These are phyloP conservation scores for Sebastes trivittatus DNA, from an alignment of 2,797 vertebrate genomes.

Conservation along the genomic window DNA sequence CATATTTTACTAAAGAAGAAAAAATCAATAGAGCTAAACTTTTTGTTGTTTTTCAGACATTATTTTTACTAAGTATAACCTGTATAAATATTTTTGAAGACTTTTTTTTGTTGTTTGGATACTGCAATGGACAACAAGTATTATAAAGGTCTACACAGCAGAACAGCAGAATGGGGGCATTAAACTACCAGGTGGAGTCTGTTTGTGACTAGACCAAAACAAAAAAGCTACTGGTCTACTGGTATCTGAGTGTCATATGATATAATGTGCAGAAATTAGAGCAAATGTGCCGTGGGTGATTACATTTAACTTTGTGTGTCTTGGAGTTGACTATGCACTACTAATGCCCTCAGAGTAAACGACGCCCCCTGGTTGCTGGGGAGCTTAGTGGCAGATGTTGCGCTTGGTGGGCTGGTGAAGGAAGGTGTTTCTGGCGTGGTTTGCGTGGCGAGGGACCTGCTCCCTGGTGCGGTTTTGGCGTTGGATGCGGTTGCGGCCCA, in stretches of 20 bases:
- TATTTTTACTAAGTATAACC: conserved; percentile 31
- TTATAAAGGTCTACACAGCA: conserved; percentile 25
- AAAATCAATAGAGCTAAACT: conserved; percentile 36
- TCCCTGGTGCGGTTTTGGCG: conserved; percentile 93
- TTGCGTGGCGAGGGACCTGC: conserved; percentile 83
- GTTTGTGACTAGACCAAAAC: conserved; percentile 26
- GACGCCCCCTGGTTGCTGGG: conserved; percentile 33
- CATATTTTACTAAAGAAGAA: conserved; percentile 30
- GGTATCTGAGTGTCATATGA: conserved; percentile 21
- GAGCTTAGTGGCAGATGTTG: conserved; percentile 91
- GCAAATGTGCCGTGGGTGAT: conserved; percentile 29
- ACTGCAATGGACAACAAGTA: conserved; percentile 38
- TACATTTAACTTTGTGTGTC: conserved; percentile 27
- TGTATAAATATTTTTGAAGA: conserved; percentile 33
- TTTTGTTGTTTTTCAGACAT: conserved; percentile 54
- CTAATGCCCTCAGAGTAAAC: conserved; percentile 82
- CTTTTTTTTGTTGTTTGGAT: conserved; percentile 47
- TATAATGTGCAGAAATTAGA: conserved; percentile 36
- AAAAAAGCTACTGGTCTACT: conserved; percentile 19
- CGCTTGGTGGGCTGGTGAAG: conserved; percentile 96
- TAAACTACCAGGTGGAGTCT: conserved; percentile 32
- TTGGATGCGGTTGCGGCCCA: conserved; percentile 90
- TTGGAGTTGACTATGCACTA: conserved; percentile 40
- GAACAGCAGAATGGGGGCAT: conserved; percentile 27
- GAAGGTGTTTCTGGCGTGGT: conserved; percentile 85